Base-by-base conservation (phyloP, 2,888 invertebrate genomes). In the Diarsia rubi region DNA sequence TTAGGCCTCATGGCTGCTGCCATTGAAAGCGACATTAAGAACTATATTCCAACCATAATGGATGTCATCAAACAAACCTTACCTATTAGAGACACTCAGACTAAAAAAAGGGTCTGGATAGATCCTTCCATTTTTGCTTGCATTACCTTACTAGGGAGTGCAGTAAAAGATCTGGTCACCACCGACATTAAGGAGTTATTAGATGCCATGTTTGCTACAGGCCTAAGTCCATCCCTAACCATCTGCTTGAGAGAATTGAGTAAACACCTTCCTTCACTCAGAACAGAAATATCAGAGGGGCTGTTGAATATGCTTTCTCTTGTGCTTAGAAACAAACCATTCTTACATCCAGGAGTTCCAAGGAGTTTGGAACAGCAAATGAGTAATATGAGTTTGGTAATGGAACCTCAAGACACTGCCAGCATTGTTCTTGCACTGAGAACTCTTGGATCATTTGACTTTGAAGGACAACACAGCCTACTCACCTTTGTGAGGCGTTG, bases 111-210 rank as follows among this genome's bases (percentile, higher is more conserved):
- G 82, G 93, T 97, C 11, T 95, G 97, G 44, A 97, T 98, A 68
- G 99, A 99, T 91, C 98, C 99, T 0, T 98, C 98, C 0, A 98
- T 99, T 67, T 99, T 99, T 93, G 98, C 98, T 45, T 99, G 99
- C 92, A 98, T 99, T 37, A 99, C 99, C 45, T 97, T 99, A 84
- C 94, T 99, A 12, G 98, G 98, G 0, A 98, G 98, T 92, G 98
- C 99, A 1, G 98, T 99, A 0, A 98, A 98, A 82, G 97, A 98
- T 42, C 97, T 97, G 49, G 98, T 99, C 21, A 97, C 98, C 12
- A 95, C 96, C 85, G 98, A 99, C 86, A 98, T 99, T 8, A 97
- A 97, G 75, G 98, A 98, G 76, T 97, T 99, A 60, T 95, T 99
- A 45, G 99, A 99, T 85, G 98, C 98, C 64, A 99, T 99, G 98